Conservation (phyloP, 2,113 vertebrate species). For the Rissa tridactyla region DNA sequence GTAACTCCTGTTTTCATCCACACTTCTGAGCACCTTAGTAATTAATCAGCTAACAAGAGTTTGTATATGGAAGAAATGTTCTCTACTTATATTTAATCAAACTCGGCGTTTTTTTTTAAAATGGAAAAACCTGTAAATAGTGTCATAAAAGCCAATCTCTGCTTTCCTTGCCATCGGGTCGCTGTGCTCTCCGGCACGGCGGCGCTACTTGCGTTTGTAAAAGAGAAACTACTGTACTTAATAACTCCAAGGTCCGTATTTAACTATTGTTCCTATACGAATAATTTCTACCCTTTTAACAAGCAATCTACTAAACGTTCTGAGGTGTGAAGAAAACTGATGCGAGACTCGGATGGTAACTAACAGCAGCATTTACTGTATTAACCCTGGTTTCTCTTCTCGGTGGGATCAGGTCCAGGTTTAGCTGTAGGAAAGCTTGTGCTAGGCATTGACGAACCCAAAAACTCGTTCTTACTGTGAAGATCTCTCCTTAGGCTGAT, state of each 20-base stretch:
- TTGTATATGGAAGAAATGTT: slow-evolving; percentile 42
- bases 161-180: neutral
- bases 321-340: slow-evolving; percentile 22
- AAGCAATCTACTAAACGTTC: neutral
- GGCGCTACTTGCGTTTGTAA: neutral
- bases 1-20: slow-evolving; percentile 14
- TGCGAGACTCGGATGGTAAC: neutral
- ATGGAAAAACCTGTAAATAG: slow-evolving; percentile 60
- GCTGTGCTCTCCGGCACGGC: neutral
- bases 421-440: neutral
- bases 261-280: neutral
- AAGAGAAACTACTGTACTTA: slow-evolving; percentile 24
- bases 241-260: neutral
- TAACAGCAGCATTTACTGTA: neutral
- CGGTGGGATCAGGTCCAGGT: neutral
- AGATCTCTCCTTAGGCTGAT: neutral
- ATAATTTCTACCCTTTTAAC: neutral
- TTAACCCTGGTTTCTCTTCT: neutral
- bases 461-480: neutral
- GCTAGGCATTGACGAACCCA: neutral
- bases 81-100: slow-evolving; percentile 56
- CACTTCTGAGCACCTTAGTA: slow-evolving; percentile 67
- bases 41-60: slow-evolving; percentile 29
- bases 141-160: neutral
- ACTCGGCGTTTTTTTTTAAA: neutral